Percentiles rank a stretch among this genome's conserved stretches.
phyloP scores from a whole-genome alignment of 2,797 vertebrate species.

The Spinibarbus caldwelli region DNA sequence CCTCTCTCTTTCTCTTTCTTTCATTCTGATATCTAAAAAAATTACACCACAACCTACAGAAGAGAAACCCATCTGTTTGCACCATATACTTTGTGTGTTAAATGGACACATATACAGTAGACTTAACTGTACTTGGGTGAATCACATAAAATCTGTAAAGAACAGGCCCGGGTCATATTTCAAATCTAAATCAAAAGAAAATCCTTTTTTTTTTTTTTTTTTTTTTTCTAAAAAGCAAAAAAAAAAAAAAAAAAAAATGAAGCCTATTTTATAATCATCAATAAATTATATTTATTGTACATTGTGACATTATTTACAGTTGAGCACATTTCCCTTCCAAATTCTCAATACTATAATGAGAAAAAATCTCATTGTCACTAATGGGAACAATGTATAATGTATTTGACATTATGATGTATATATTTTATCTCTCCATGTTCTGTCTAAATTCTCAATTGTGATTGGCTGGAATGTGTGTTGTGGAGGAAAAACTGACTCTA shows the following conservation, averaged over 20 bases:
- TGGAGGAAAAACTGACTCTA: not conserved
- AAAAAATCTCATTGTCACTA: not conserved
- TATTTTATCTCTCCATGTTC: not conserved
- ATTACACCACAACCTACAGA: not conserved
- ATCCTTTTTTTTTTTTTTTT: too few species aligned
- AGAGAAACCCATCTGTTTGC: not conserved
- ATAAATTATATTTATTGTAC: not conserved
- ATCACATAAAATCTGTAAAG: not conserved
- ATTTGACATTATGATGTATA: not conserved
- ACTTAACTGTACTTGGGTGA: not conserved
- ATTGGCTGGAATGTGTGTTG: not conserved
- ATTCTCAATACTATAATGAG: not conserved
- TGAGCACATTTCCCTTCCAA: not conserved
- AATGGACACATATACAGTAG: not conserved
- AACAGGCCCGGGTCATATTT: not conserved
- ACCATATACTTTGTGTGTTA: not conserved
- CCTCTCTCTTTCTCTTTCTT: not conserved
- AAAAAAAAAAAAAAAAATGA: too few species aligned
- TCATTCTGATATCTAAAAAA: not conserved
- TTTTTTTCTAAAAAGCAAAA: too few species aligned
- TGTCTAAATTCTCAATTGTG: not conserved
- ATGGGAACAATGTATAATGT: not conserved
- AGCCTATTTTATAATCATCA: not conserved
- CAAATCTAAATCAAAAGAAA: not conserved
- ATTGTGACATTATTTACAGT: not conserved